Evolutionary conservation across 2,113 vertebrate genomes (phyloP).

Genomic region (Tragelaphus scriptus): DNA sequence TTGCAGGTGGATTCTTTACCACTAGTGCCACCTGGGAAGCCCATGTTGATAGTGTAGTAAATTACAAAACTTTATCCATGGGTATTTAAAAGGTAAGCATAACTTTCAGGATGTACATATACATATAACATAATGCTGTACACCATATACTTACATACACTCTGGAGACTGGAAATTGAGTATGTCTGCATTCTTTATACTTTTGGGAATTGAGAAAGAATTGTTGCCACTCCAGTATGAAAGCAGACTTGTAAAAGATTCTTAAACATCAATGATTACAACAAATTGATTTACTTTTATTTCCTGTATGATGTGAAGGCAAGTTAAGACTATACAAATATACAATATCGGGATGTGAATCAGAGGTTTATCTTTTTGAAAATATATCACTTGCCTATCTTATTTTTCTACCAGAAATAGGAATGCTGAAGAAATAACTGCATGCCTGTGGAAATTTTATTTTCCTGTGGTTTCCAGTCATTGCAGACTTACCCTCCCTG

Average conservation of each 20-base stretch:
- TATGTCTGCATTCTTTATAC: neutral
- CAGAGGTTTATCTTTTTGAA: slow-evolving; percentile 11
- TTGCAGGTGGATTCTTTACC: neutral
- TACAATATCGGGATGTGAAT: neutral
- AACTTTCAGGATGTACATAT: neutral
- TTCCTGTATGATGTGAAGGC: neutral
- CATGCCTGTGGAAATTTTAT: neutral
- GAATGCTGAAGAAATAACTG: neutral
- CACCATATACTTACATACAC: neutral
- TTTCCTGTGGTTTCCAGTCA: neutral
- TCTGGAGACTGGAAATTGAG: neutral
- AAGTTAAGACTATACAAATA: neutral
- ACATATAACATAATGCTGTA: neutral
- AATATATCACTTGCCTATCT: neutral
- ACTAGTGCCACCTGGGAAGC: neutral
- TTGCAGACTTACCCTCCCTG: neutral
- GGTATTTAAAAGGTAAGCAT: neutral
- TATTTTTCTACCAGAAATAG: neutral
- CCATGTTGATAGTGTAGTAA: neutral
- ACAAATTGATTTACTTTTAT: neutral
- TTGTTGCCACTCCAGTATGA: neutral
- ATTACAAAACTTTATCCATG: neutral
- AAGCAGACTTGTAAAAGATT: neutral
- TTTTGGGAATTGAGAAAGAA: neutral
- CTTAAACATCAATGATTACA: neutral